These are phyloP conservation scores for Hydroisotoma schaefferi DNA, from an alignment of 2,888 invertebrate species.

Conservation along the genomic window DNA sequence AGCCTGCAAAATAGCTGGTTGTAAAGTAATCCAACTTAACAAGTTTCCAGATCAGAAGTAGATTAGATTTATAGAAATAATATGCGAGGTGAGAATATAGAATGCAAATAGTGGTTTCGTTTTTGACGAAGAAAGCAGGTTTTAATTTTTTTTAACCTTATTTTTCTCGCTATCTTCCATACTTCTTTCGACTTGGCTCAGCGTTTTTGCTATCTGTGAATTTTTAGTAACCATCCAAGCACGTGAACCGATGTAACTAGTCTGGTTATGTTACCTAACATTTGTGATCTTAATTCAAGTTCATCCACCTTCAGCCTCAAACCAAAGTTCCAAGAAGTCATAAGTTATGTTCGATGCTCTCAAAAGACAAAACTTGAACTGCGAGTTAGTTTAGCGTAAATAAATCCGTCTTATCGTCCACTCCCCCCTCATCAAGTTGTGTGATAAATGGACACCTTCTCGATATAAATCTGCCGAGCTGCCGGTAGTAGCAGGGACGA, in stretches of 20 bases:
- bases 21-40: too few relatives aligned
- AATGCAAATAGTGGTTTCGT: too few relatives aligned
- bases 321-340: too few relatives aligned
- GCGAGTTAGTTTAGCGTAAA: slow-evolving; percentile 6
- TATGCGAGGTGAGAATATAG: too few relatives aligned
- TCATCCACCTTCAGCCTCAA: slow-evolving; percentile 13
- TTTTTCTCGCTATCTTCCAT: neutral
- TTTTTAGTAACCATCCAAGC: neutral
- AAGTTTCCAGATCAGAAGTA: too few relatives aligned
- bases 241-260: slow-evolving; percentile 3
- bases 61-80: too few relatives aligned
- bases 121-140: slow-evolving; percentile 5
- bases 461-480: neutral
- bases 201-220: neutral
- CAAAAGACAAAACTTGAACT: slow-evolving; percentile 8
- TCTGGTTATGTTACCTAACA: too few relatives aligned
- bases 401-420: neutral
- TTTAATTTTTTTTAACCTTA: neutral
- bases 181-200: neutral
- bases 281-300: slow-evolving; percentile 7
- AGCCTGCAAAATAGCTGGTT: too few relatives aligned
- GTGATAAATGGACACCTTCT: too few relatives aligned
- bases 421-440: neutral
- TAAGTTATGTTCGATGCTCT: too few relatives aligned
- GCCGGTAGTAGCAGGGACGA: neutral